A percentile compares a stretch with the other conserved stretches of the same genome.
Conservation (phyloP, 2,888 invertebrate species). For the Harpagoxenus sublaevis region DNA sequence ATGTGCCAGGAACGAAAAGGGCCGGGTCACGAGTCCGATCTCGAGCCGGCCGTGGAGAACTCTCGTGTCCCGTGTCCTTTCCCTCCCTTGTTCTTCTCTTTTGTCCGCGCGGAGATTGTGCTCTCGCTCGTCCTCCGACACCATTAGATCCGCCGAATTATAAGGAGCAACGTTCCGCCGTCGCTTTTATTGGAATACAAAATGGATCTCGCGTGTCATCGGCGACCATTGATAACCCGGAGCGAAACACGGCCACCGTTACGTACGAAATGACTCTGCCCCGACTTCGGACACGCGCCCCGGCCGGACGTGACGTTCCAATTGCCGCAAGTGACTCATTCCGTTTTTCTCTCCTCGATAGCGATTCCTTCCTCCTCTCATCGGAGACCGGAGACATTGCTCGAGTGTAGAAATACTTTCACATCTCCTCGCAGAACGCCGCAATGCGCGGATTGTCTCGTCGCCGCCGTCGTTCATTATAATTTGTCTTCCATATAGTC, state of each 20-base stretch:
- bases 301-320: constrained; percentile 37
- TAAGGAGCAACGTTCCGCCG: constrained; percentile 56
- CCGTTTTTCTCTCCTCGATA: background rate
- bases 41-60: constrained; percentile 52
- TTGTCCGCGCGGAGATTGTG: constrained; percentile 63
- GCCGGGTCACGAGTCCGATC: constrained; percentile 77
- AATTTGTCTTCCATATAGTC: constrained; percentile 41
- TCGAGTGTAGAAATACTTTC: constrained; percentile 25
- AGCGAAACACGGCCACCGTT: constrained; percentile 9
- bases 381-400: background rate
- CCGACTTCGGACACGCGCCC: background rate
- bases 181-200: constrained; percentile 61
- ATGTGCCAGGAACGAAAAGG: constrained; percentile 77
- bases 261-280: constrained; percentile 16
- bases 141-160: constrained; percentile 66
- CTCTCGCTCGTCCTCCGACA: constrained; percentile 54
- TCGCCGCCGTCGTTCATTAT: constrained; percentile 38
- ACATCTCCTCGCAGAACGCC: background rate
- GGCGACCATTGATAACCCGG: constrained; percentile 34
- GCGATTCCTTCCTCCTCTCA: background rate
- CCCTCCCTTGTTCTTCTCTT: constrained; percentile 50
- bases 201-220: constrained; percentile 51
- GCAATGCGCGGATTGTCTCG: constrained; percentile 26
- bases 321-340: constrained; percentile 22
- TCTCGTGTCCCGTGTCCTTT: constrained; percentile 32